Conservation (phyloP, 2,888 invertebrate species). For the Lithodes maja region DNA sequence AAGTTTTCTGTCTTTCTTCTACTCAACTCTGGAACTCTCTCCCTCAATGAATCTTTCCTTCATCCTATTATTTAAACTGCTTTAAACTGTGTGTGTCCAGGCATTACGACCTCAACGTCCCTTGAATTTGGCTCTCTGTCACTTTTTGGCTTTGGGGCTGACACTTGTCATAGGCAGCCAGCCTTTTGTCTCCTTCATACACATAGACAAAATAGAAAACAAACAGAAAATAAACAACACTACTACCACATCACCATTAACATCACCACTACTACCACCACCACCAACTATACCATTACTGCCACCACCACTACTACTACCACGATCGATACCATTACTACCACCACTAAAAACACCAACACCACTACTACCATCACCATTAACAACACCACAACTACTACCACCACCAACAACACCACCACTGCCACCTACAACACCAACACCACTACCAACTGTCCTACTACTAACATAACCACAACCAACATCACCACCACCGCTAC, state of each 20-base stretch:
- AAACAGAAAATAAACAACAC: not conserved
- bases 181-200: no score
- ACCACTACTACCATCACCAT: not conserved
- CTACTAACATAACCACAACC: not conserved
- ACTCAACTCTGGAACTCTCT: no score
- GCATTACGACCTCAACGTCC: no score
- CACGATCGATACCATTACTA: not conserved
- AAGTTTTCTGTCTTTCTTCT: no score
- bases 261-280: not conserved
- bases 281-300: not conserved
- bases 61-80: no score
- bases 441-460: not conserved
- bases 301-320: not conserved
- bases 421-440: not conserved
- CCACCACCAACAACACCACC: not conserved
- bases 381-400: not conserved
- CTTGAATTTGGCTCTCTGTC: no score
- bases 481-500: not conserved
- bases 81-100: no score
- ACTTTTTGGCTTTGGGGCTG: no score
- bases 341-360: not conserved
- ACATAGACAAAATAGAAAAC: no score
- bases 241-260: not conserved
- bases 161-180: no score
- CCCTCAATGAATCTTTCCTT: no score